phyloP scores from a whole-genome alignment of 2,797 vertebrate genomes.

The Nasua narica region DNA sequence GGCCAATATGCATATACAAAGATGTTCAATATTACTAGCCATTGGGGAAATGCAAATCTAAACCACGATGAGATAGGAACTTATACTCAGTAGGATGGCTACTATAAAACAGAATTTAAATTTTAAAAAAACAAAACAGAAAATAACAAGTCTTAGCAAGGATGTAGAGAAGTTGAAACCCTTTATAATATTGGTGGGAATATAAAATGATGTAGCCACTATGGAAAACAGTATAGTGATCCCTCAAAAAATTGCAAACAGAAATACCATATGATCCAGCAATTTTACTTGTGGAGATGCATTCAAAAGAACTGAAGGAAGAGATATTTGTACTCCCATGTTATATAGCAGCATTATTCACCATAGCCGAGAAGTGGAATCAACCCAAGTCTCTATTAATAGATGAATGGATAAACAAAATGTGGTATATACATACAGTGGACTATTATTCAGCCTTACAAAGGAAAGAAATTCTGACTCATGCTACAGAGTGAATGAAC shows the following conservation, averaged over 20 bases:
- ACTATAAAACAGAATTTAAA: not conserved
- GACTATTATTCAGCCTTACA: not conserved
- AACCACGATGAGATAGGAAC: not conserved
- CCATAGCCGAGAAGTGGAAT: not conserved
- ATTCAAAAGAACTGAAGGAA: not conserved
- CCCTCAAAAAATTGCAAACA: not conserved
- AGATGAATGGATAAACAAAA: not conserved
- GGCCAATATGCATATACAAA: not conserved
- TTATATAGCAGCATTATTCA: not conserved
- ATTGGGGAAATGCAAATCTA: not conserved
- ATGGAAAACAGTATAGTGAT: not conserved
- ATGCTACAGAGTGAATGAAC: not conserved
- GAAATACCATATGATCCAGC: not conserved
- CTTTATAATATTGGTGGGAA: not conserved
- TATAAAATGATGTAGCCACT: not conserved
- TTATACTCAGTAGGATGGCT: not conserved
- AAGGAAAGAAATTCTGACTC: not conserved
- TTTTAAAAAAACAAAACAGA: not conserved
- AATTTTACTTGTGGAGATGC: not conserved
- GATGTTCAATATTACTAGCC: not conserved
- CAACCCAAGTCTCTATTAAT: not conserved
- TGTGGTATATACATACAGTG: not conserved
- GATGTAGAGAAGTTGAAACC: not conserved
- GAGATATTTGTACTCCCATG: not conserved
- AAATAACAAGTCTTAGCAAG: not conserved